These are phyloP conservation scores for Poliocrania exsul DNA, from an alignment of 2,797 vertebrate species.

Conservation along the genomic window DNA sequence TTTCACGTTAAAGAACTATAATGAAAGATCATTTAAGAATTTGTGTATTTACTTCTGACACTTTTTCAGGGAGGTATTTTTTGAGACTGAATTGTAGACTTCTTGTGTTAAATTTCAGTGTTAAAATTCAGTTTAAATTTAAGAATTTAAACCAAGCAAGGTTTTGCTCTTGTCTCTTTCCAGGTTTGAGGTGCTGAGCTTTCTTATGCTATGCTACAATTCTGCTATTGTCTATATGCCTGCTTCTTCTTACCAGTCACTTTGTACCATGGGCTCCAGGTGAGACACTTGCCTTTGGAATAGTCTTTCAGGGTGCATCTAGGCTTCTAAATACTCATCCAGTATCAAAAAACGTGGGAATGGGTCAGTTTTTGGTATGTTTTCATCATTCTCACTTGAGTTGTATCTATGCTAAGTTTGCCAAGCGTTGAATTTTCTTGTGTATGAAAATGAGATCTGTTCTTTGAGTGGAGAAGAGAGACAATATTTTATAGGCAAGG, in stretches of 20 bases:
- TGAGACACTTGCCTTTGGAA: slow-evolving; percentile 70
- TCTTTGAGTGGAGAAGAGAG: background rate
- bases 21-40: background rate
- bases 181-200: slow-evolving; percentile 96
- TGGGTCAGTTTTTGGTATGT: background rate
- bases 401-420: background rate
- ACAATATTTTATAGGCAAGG: background rate
- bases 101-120: background rate
- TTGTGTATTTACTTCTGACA: background rate
- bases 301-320: background rate
- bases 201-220: slow-evolving; percentile 98
- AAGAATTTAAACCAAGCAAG: background rate
- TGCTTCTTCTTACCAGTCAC: slow-evolving; percentile 91
- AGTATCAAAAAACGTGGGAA: background rate
- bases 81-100: background rate
- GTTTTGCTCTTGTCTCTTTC: slow-evolving; percentile 19
- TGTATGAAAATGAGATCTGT: background rate
- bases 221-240: slow-evolving; percentile 97
- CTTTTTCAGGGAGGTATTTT: background rate
- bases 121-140: no score
- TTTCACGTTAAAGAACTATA: background rate
- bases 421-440: background rate
- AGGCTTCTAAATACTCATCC: background rate
- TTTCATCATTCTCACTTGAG: background rate
- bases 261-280: slow-evolving; percentile 96